phyloP scores from a whole-genome alignment of 2,113 vertebrate genomes.

The Ancistrus triradiatus region DNA sequence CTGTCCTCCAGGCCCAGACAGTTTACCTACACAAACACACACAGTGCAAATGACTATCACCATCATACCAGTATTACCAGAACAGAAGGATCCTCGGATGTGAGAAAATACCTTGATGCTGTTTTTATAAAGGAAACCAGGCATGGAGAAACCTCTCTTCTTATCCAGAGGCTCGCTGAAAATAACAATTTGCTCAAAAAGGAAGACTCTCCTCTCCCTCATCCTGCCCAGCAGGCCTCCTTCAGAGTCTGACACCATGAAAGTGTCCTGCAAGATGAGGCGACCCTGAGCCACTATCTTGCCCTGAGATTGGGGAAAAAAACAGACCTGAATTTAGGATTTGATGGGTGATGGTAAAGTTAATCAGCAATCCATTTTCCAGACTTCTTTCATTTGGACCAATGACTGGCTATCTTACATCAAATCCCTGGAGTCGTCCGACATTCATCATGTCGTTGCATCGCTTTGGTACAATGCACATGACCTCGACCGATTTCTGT shows the following conservation, averaged over 20 bases:
- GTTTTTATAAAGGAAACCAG: constrained; percentile 94
- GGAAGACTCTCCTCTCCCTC: constrained; percentile 93
- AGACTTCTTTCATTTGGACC: not conserved
- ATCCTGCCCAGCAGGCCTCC: constrained; percentile 78
- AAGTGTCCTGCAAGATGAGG: constrained; percentile 92
- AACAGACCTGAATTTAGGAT: not conserved
- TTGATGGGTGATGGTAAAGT: not conserved
- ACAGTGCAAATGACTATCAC: not conserved
- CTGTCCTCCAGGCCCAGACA: constrained; percentile 93
- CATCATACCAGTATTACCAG: not conserved
- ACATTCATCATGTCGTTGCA: constrained; percentile 99
- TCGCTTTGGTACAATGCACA: constrained; percentile 94
- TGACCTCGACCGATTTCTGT: constrained; percentile 95
- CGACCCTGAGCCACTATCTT: constrained; percentile 98
- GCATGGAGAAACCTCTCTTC: constrained; percentile 93
- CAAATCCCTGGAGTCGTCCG: constrained; percentile 94
- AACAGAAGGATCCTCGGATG: too few relatives aligned
- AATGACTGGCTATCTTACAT: constrained; percentile 70
- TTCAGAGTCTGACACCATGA: constrained; percentile 89
- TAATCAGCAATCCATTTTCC: not conserved
- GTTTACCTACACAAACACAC: constrained; percentile 74
- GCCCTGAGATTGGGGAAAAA: constrained; percentile 66
- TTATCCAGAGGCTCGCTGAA: constrained; percentile 97
- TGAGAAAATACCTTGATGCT: constrained; percentile 86
- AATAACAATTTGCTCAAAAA: constrained; percentile 97